These are phyloP conservation scores for Nycticorax nycticorax DNA, from an alignment of 2,113 vertebrate species.

Conservation along the genomic window DNA sequence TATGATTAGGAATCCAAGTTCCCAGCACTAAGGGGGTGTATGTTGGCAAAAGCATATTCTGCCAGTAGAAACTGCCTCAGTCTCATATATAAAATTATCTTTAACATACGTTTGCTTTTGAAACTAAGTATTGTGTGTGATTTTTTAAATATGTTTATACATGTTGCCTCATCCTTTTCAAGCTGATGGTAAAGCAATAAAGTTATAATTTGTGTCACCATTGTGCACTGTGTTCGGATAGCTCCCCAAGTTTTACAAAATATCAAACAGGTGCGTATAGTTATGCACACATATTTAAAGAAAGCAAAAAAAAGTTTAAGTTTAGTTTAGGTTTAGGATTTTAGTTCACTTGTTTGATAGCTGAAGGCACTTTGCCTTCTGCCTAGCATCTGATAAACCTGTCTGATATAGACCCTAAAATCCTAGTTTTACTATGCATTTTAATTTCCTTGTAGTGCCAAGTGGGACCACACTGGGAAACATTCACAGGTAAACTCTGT, in stretches of 20 bases:
- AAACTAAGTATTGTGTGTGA: background rate
- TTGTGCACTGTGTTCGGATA: background rate
- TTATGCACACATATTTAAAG: background rate
- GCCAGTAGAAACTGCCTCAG: background rate
- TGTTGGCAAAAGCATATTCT: background rate
- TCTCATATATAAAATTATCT: background rate
- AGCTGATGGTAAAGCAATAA: background rate
- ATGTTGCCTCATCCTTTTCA: background rate
- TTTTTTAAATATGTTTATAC: background rate
- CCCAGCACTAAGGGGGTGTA: background rate
- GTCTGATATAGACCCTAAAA: background rate
- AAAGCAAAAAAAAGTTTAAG: background rate
- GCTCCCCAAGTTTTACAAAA: background rate
- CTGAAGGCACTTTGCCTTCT: background rate
- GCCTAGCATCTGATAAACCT: background rate
- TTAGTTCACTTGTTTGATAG: background rate
- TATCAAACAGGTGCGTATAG: fast-evolving
- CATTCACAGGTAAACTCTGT: background rate
- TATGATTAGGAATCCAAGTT: background rate
- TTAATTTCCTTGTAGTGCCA: background rate
- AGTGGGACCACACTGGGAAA: background rate
- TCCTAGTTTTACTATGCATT: background rate
- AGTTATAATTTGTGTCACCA: background rate
- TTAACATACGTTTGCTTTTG: background rate
- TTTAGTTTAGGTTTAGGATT: background rate